Percentiles rank a stretch among this genome's conserved stretches.
phyloP scores from a whole-genome alignment of 2,113 vertebrate species.

The Psammodynastes pulverulentus region DNA sequence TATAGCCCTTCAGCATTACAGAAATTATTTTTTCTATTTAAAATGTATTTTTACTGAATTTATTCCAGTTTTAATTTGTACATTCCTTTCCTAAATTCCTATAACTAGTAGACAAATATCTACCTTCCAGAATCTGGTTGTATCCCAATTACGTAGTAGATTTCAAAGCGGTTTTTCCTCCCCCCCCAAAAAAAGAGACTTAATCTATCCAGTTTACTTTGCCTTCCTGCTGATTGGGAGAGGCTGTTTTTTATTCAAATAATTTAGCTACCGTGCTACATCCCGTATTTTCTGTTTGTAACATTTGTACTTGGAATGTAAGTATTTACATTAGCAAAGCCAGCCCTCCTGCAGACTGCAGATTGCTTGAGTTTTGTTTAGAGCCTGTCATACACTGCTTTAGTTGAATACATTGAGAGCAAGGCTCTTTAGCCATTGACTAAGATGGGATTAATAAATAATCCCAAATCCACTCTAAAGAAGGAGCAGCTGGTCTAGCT shows the following conservation, averaged over 20 bases:
- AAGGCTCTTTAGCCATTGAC: not conserved
- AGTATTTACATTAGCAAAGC: not conserved
- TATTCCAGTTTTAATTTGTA: not conserved
- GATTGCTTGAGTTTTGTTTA: not conserved
- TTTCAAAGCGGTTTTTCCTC: not conserved
- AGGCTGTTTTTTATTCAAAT: not conserved
- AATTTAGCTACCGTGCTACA: not conserved
- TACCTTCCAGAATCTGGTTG: not conserved
- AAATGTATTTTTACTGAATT: not conserved
- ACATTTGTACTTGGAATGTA: not conserved
- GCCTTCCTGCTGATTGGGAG: not conserved
- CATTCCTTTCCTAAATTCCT: not conserved
- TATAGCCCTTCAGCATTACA: not conserved
- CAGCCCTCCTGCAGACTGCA: not conserved
- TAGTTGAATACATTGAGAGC: not conserved
- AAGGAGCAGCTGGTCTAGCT: not conserved
- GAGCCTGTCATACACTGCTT: not conserved
- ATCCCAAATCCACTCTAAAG: not conserved
- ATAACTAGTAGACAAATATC: not conserved
- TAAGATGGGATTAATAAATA: not conserved
- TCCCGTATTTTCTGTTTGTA: not conserved
- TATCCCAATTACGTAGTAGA: not conserved
- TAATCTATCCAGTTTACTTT: not conserved
- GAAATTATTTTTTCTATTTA: not conserved
- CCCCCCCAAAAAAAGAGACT: not conserved